Base-by-base conservation (phyloP, 2,797 vertebrate species). In the Karalla daura region DNA sequence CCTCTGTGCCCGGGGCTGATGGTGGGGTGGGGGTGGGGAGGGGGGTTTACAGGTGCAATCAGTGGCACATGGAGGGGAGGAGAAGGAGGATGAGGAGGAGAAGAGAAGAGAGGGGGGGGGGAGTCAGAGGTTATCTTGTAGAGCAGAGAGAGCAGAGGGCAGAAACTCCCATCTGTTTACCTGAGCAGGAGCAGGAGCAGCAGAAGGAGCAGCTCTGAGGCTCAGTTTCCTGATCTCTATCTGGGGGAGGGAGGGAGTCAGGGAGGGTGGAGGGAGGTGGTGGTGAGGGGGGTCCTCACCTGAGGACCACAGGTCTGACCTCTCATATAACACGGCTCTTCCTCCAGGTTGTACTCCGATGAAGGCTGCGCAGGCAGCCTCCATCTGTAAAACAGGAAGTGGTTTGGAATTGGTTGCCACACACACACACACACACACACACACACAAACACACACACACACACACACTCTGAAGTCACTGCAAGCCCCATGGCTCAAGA, bases 211-310 rank as follows among this genome's bases (percentile, higher is more conserved):
- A n/a, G 20, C 76, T 74, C 71, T 62, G 86, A 90, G 93, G 90
- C 91, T 94, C 93, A 90, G 76, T 95, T 97, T 95, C 94, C 87
- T 82, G 88, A 93, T 94, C 90, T 91, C 86, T 94, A 92, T 92
- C 94, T 93, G 50, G 7, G 53, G 52, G 8, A 5, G 0, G n/a
- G n/a, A n/a, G n/a, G n/a, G 73, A n/a, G n/a, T n/a, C n/a, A n/a
- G n/a, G n/a, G n/a, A n/a, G n/a, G n/a, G n/a, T n/a, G n/a, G n/a
- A n/a, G n/a, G n/a, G n/a, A n/a, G n/a, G n/a, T n/a, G n/a, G n/a
- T n/a, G n/a, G n/a, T n/a, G n/a, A n/a, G n/a, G n/a, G n/a, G 41
- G 53, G 52, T 1, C 5, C 1, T 40, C 37, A 44, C 30, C 58
- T 27, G 27, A 53, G 24, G 25, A 39, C 8, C 54, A n/a, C 14